phyloP scores from a whole-genome alignment of 1,140 invertebrate species.

The Dendroctonus ponderosae region DNA sequence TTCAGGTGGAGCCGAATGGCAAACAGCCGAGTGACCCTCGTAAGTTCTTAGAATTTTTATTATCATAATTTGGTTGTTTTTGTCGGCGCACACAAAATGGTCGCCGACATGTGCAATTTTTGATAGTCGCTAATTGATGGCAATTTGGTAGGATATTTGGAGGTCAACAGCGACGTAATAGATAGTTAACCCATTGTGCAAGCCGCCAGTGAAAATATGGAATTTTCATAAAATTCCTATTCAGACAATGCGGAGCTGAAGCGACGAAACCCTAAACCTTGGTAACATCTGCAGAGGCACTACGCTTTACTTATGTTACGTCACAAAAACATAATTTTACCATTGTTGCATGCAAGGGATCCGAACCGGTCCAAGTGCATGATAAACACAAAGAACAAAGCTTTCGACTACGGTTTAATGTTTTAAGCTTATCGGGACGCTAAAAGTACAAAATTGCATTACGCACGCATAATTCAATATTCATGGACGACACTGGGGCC shows the following conservation, averaged over 20 bases:
- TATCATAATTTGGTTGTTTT: slow-evolving; percentile 20
- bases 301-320: slow-evolving; percentile 5
- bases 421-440: no score
- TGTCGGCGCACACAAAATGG: slow-evolving; percentile 13
- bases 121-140: slow-evolving; percentile 17
- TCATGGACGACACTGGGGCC: no score
- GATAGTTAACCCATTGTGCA: not conserved
- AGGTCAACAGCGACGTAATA: slow-evolving; percentile 11
- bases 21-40: no score
- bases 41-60: slow-evolving; percentile 21
- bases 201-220: no score
- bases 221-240: no score
- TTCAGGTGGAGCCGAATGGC: no score
- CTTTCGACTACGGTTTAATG: not conserved
- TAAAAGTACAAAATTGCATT: no score
- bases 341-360: slow-evolving; percentile 6
- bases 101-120: slow-evolving; percentile 22
- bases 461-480: no score
- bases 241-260: no score
- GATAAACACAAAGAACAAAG: not conserved
- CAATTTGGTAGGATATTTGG: slow-evolving; percentile 24
- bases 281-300: not conserved
- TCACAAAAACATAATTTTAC: slow-evolving; percentile 10
- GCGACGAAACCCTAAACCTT: not conserved
- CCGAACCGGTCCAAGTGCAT: slow-evolving; percentile 3